A percentile compares a stretch with the other conserved stretches of the same genome.
These are phyloP conservation scores for Pollenia griseotomentosa DNA, from an alignment of 2,888 invertebrate species.

Conservation along the genomic window DNA sequence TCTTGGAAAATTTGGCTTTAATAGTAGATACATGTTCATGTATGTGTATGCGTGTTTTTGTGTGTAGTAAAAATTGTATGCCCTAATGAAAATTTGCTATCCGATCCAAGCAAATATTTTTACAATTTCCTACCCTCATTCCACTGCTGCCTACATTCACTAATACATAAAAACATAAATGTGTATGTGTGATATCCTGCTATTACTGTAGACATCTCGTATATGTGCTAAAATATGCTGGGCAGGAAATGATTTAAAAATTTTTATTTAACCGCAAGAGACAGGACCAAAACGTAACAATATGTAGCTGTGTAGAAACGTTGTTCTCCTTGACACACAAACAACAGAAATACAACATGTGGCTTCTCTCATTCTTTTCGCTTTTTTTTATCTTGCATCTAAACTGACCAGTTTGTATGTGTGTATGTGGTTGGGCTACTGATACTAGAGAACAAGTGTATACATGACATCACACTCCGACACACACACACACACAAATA, in stretches of 20 bases:
- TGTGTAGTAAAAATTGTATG: conserved; percentile 65
- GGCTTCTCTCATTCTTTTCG: neutral
- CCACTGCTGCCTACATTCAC: conserved; percentile 1
- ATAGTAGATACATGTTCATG: neutral
- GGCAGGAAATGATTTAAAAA: conserved; percentile 73
- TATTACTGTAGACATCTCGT: conserved; percentile 7
- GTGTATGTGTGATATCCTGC: conserved; percentile 21
- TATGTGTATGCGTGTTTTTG: neutral
- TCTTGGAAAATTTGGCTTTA: conserved; percentile 29
- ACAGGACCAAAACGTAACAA: conserved; percentile 53
- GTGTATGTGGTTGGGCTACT: conserved; percentile 1
- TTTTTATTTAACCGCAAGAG: conserved; percentile 63
- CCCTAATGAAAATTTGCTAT: conserved; percentile 72
- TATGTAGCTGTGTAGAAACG: conserved; percentile 30
- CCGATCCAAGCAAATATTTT: conserved; percentile 69
- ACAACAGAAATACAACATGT: conserved; percentile 9
- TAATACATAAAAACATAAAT: neutral
- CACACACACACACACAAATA: neutral
- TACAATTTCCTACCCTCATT: conserved; percentile 63
- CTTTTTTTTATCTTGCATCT: conserved; percentile 12
- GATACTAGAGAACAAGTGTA: conserved; percentile 17
- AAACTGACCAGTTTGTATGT: conserved; percentile 31
- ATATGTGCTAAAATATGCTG: conserved; percentile 64
- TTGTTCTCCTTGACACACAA: conserved; percentile 58
- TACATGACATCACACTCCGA: conserved; percentile 30